Conservation (phyloP, 2,888 invertebrate species). For the Aspidiotus destructor region DNA sequence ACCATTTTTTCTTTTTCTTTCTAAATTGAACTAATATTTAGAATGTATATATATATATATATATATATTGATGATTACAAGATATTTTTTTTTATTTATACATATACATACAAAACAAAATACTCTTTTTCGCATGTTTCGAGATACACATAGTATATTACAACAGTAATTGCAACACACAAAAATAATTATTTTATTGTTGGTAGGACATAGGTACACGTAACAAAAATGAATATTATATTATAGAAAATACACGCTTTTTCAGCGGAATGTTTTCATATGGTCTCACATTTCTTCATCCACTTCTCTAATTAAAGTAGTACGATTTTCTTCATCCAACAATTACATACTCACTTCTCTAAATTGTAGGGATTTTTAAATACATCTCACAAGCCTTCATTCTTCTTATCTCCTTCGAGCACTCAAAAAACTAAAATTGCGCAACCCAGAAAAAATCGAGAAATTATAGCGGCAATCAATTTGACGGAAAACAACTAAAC, state of each 20-base stretch:
- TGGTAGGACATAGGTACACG: too few relatives aligned
- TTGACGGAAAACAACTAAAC: background rate
- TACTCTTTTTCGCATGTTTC: slow-evolving; percentile 14
- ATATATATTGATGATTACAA: slow-evolving; percentile 15
- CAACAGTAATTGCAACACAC: too few relatives aligned
- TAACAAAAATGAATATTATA: too few relatives aligned
- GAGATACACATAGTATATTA: too few relatives aligned
- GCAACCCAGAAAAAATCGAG: slow-evolving; percentile 27
- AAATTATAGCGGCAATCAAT: slow-evolving; percentile 12
- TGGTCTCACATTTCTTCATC: background rate
- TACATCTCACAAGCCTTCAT: slow-evolving; percentile 30
- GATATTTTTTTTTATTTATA: background rate
- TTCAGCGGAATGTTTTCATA: slow-evolving; percentile 13
- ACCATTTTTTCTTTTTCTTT: slow-evolving; percentile 13
- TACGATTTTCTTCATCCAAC: too few relatives aligned
- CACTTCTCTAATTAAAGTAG: background rate
- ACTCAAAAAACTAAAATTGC: slow-evolving; percentile 26
- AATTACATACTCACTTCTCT: background rate
- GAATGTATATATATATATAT: background rate
- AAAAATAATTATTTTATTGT: too few relatives aligned
- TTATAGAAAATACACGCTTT: background rate
- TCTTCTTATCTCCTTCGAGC: slow-evolving; percentile 8
- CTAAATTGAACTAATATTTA: slow-evolving; percentile 16
- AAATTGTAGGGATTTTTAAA: slow-evolving; percentile 7
- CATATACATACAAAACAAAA: background rate